Evolutionary conservation across 2,888 invertebrate species (phyloP).

Genomic region (Caenorhabditis imperialis): DNA sequence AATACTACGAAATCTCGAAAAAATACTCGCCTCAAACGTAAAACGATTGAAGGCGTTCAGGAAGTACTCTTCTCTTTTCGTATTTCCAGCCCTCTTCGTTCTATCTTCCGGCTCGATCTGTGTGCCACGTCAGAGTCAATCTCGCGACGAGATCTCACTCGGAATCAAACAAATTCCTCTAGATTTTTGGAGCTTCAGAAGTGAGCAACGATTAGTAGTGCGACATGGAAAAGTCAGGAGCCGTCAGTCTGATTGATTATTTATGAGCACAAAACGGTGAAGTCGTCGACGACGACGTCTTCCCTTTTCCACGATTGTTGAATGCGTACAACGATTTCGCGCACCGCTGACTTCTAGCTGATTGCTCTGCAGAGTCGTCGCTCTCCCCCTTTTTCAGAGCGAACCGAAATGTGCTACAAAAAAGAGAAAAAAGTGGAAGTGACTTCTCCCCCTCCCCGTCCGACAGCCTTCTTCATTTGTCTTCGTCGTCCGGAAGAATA

Average conservation of each 20-base stretch:
- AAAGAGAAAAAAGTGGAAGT: slow-evolving; percentile 15
- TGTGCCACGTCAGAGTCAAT: slow-evolving; percentile 39
- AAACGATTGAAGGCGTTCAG: no score
- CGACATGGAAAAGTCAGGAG: slow-evolving; percentile 19
- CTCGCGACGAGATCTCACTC: slow-evolving; percentile 25
- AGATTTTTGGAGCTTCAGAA: background rate
- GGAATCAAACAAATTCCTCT: background rate
- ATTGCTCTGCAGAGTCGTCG: slow-evolving; percentile 22
- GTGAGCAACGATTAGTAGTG: slow-evolving; percentile 21
- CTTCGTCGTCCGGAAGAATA: slow-evolving; percentile 26
- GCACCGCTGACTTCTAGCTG: slow-evolving; percentile 53
- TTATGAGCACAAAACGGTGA: slow-evolving; percentile 50
- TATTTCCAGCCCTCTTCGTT: background rate
- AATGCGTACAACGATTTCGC: slow-evolving; percentile 39
- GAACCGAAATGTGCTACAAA: slow-evolving; percentile 28
- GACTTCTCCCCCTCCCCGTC: slow-evolving; percentile 6
- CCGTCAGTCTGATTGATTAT: slow-evolving; percentile 27
- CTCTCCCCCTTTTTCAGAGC: slow-evolving; percentile 9
- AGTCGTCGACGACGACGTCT: slow-evolving; percentile 1
- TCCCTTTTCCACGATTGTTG: slow-evolving; percentile 34
- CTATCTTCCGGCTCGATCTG: slow-evolving; percentile 2
- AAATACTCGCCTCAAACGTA: no score
- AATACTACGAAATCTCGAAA: no score
- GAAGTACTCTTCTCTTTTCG: background rate
- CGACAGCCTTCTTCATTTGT: slow-evolving; percentile 44